Percentiles rank a stretch among this genome's conserved stretches.
Conservation (phyloP, 2,888 invertebrate species). For the Diogma glabrata region DNA sequence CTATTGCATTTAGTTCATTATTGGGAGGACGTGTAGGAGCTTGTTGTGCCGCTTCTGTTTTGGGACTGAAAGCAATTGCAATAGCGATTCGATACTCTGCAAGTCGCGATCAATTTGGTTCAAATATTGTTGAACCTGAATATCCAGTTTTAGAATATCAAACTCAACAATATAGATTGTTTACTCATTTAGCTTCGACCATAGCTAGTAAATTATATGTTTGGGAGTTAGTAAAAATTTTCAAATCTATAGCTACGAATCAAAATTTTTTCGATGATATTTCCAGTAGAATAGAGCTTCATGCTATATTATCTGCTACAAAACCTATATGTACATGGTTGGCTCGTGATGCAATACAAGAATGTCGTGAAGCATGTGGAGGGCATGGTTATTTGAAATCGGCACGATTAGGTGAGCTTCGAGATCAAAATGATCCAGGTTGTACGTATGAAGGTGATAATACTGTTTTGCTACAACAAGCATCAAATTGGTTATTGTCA, state of each 20-base stretch:
- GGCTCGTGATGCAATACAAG: constrained; percentile 78
- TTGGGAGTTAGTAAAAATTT: constrained; percentile 40
- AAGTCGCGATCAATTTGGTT: constrained; percentile 79
- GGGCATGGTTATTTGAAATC: constrained; percentile 85
- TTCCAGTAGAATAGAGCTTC: constrained; percentile 48
- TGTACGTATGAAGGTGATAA: constrained; percentile 83
- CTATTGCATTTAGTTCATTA: constrained; percentile 70
- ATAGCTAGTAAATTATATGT: constrained; percentile 53
- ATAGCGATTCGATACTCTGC: constrained; percentile 83
- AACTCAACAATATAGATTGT: constrained; percentile 70
- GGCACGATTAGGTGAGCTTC: constrained; percentile 54
- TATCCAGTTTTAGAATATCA: constrained; percentile 86
- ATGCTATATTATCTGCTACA: constrained; percentile 61
- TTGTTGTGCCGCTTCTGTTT: constrained; percentile 46
- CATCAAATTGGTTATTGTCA: constrained; percentile 72
- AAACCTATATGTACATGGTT: constrained; percentile 78
- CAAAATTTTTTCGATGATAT: constrained; percentile 34
- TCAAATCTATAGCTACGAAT: constrained; percentile 39
- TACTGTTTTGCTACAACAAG: constrained; percentile 73
- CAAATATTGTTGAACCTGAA: constrained; percentile 55
- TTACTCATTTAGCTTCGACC: constrained; percentile 61
- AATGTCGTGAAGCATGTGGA: constrained; percentile 87
- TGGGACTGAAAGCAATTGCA: constrained; percentile 59
- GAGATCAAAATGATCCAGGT: constrained; percentile 69
- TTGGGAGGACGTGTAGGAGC: constrained; percentile 76